Percentiles rank a stretch among this genome's conserved stretches.
These are phyloP conservation scores for Nematolebias whitei DNA, from an alignment of 2,113 vertebrate species.

Conservation along the genomic window DNA sequence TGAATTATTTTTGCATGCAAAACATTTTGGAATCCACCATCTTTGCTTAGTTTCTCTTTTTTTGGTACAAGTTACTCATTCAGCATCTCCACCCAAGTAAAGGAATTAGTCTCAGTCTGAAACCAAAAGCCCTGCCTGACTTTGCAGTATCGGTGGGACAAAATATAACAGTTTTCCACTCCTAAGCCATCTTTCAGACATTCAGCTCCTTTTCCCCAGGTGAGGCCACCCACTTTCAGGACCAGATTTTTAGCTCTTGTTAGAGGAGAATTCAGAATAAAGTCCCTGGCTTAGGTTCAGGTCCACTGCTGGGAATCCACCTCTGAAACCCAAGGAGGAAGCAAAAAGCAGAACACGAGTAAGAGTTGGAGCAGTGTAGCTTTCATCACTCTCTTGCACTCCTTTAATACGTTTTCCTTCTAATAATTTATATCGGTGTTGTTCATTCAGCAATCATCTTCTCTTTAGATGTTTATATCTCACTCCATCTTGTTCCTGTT, in stretches of 20 bases:
- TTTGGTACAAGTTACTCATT: not conserved
- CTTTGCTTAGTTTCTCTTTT: slow-evolving; percentile 4
- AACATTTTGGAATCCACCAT: not conserved
- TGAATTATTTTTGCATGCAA: not conserved
- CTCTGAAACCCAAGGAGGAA: slow-evolving; percentile 27
- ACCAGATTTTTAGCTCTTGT: slow-evolving; percentile 34
- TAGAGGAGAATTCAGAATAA: slow-evolving; percentile 53
- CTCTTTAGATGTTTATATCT: slow-evolving; percentile 39
- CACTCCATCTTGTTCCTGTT: slow-evolving; percentile 35
- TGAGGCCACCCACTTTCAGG: slow-evolving; percentile 35
- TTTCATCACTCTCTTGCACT: slow-evolving; percentile 10
- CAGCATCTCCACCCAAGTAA: slow-evolving; percentile 18
- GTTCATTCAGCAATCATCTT: slow-evolving; percentile 28
- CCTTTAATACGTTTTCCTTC: slow-evolving; percentile 16
- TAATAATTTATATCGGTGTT: slow-evolving; percentile 15
- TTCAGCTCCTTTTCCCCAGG: slow-evolving; percentile 31
- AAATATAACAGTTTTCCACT: slow-evolving; percentile 15
- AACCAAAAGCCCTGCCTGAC: slow-evolving; percentile 31
- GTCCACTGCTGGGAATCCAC: slow-evolving; percentile 50
- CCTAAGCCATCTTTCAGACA: not conserved
- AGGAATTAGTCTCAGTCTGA: slow-evolving; percentile 24
- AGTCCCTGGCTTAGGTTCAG: slow-evolving; percentile 58
- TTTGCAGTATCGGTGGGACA: not conserved
- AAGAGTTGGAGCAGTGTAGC: slow-evolving; percentile 11
- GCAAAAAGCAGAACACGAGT: slow-evolving; percentile 20